Conservation (phyloP, 2,113 vertebrate genomes). For the Phrynosoma platyrhinos region DNA sequence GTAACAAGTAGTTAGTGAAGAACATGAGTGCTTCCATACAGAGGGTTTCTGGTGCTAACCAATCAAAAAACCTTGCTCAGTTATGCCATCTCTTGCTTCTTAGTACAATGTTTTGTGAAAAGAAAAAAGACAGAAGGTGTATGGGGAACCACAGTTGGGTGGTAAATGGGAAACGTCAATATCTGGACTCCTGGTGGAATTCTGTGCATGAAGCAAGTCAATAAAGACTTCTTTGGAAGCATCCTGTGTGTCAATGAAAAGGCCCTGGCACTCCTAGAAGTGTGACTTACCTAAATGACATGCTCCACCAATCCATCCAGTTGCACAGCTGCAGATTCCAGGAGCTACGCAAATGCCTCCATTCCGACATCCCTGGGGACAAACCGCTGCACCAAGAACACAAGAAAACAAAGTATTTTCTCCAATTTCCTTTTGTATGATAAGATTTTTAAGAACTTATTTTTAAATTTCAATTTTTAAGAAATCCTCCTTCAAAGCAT, state of each 20-base stretch:
- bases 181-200: background rate
- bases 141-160: background rate
- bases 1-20: slow-evolving; percentile 28
- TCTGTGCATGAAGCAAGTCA: no score
- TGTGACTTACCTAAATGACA: slow-evolving; percentile 83
- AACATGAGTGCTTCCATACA: background rate
- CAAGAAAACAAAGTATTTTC: slow-evolving; percentile 45
- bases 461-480: no score
- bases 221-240: background rate
- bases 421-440: background rate
- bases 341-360: slow-evolving; percentile 85
- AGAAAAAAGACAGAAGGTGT: background rate
- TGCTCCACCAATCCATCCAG: slow-evolving; percentile 86
- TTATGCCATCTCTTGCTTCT: background rate
- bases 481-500: no score
- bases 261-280: slow-evolving; percentile 5
- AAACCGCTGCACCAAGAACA: slow-evolving; percentile 78
- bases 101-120: background rate
- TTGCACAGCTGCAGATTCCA: slow-evolving; percentile 89
- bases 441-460: no score
- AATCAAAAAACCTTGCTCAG: no score
- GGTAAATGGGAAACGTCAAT: background rate
- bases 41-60: background rate
- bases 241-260: background rate
- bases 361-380: slow-evolving; percentile 86